Evolutionary conservation across 2,888 invertebrate species (phyloP), one percentile per base, ranked within the genome.

Genomic region (Masnerella sp.): DNA sequence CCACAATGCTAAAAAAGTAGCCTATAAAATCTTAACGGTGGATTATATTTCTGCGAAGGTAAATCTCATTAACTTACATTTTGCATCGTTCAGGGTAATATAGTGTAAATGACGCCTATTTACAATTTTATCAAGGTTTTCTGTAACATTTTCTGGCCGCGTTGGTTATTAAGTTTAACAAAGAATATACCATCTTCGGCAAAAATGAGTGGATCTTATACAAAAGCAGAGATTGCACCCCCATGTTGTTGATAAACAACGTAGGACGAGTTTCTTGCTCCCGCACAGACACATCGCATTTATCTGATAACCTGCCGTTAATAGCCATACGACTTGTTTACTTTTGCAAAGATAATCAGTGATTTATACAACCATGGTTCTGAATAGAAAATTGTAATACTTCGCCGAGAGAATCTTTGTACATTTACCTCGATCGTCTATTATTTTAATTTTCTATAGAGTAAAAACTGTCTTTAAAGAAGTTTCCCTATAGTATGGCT

Each of bases 31-130:
- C 22, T 30, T 34, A 22, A 43, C 25, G 12, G 14, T 49, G 25
- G 38, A 30, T 61, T 61, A 49, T 30, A 38, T 22, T 42, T 42
- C 22, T 62, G 32, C 9, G 8, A 12, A 7, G 17, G 11, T 32
- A 65, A 65, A 38, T 56, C 65, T 65, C 65, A 47, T 65, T 56
- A 54, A 54, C 25, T 47, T 30, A 40, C 38, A 40, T 54, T 54
- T 56, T 32, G 20, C 47, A 40, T 56, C 54, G 9, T 25, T 9
- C 14, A 47, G 56, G 56, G 49, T 67, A 67, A 58, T 58, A 58
- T 42, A 67, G 40, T 67, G 65, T 67, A 67, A 58, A 67, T 67
- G 56, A 67, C 40, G 49, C 67, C 67, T 49, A 58, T 64, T 56
- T 58, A 40, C 56, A 58, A 32, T 67, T 67, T 58, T 40, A 49